These are phyloP conservation scores for Xiphophorus birchmanni DNA, from an alignment of 2,797 vertebrate species.

Conservation along the genomic window DNA sequence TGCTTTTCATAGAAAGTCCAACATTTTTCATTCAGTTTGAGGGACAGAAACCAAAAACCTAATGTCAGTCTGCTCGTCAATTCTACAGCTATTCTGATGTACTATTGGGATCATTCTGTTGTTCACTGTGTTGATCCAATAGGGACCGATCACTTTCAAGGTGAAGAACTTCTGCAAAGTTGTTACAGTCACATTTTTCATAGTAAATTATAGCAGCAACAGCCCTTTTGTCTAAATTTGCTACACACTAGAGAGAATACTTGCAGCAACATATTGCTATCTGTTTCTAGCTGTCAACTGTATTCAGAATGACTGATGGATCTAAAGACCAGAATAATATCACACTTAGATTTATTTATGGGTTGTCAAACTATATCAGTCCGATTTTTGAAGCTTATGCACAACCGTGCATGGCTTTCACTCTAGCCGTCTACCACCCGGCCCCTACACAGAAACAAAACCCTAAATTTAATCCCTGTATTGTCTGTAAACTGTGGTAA, in stretches of 20 bases:
- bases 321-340: constrained; percentile 1
- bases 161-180: neutral
- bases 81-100: neutral
- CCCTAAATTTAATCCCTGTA: neutral
- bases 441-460: neutral
- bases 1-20: neutral
- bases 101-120: neutral
- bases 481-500: neutral
- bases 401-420: neutral
- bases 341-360: constrained; percentile 5
- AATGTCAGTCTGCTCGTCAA: neutral
- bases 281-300: neutral
- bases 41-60: neutral
- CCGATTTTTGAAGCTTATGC: neutral
- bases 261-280: neutral
- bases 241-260: neutral
- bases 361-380: neutral
- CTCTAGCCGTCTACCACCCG: neutral
- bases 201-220: neutral
- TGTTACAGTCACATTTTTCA: neutral
- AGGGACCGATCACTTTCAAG: neutral
- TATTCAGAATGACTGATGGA: constrained; percentile 3
- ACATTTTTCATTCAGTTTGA: neutral
- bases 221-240: neutral
- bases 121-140: neutral